Evolutionary conservation across 92 coral and sea anemone species (phyloP).

Genomic region (Epizoanthus fatuus): DNA sequence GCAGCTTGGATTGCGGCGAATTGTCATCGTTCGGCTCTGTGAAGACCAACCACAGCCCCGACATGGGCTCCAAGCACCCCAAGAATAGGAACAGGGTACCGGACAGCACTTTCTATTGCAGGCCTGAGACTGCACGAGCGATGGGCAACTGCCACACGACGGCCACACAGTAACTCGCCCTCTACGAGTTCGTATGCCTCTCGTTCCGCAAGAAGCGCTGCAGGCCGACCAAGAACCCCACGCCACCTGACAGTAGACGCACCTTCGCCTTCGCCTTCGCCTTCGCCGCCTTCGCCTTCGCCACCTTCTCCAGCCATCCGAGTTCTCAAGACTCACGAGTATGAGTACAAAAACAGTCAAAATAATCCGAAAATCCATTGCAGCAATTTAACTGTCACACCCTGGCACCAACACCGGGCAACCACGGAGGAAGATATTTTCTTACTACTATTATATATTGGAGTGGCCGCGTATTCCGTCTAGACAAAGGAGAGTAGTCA

Average conservation of each 20-base stretch:
- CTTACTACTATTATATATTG: too few relatives aligned
- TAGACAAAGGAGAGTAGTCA: too few relatives aligned
- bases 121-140: constrained; percentile 34
- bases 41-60: constrained; percentile 82
- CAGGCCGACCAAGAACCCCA: constrained; percentile 61
- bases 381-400: too few relatives aligned
- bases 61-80: constrained; percentile 90
- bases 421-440: too few relatives aligned
- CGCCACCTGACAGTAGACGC: constrained; percentile 27
- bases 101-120: constrained; percentile 89
- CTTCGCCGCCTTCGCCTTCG: too few relatives aligned
- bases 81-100: constrained; percentile 67
- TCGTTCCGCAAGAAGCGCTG: constrained; percentile 38
- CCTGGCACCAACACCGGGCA: too few relatives aligned
- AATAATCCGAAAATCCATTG: not conserved
- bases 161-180: not conserved
- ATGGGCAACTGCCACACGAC: constrained; percentile 42
- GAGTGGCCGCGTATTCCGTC: too few relatives aligned
- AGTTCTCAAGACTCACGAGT: not conserved
- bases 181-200: constrained; percentile 37
- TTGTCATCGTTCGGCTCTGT: constrained; percentile 65
- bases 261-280: too few relatives aligned
- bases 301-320: constrained; percentile 49
- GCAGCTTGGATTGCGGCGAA: constrained; percentile 67
- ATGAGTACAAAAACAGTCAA: not conserved